Conservation (phyloP, 23 tunicate species). For the Botrylloides violaceus region DNA sequence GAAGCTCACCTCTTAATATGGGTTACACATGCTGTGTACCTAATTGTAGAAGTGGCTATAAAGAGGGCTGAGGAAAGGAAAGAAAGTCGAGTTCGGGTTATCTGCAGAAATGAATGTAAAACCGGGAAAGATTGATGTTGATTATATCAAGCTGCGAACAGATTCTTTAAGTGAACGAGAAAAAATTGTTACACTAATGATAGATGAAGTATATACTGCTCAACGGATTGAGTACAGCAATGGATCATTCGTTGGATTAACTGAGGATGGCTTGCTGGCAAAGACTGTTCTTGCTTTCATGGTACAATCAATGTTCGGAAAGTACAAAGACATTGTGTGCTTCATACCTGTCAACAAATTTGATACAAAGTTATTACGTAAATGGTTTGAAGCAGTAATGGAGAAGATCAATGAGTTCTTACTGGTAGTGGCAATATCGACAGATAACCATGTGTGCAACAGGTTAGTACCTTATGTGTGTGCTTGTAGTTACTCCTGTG, state of each 20-base stretch:
- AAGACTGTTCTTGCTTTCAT: conserved; percentile 22
- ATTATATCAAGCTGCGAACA: conserved; percentile 15
- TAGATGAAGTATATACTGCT: conserved; percentile 26
- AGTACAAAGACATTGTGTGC: too few relatives aligned
- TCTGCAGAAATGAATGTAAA: conserved; percentile 7
- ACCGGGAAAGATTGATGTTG: conserved; percentile 10
- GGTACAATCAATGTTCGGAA: too few relatives aligned
- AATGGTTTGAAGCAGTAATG: conserved; percentile 15
- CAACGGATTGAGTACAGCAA: conserved; percentile 22
- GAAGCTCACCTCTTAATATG: too few relatives aligned
- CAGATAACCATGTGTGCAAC: too few relatives aligned
- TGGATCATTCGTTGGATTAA: conserved; percentile 19
- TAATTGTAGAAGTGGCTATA: too few relatives aligned
- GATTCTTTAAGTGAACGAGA: not conserved
- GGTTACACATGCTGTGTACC: too few relatives aligned
- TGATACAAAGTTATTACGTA: conserved; percentile 17
- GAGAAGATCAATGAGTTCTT: too few relatives aligned
- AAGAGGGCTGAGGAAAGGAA: too few relatives aligned
- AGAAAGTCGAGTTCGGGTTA: too few relatives aligned
- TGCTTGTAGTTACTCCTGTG: too few relatives aligned
- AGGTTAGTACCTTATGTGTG: too few relatives aligned
- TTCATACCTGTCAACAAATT: conserved; percentile 22
- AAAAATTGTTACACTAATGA: not conserved
- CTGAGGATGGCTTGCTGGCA: conserved; percentile 14
- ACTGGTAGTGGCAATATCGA: too few relatives aligned